phyloP scores from a whole-genome alignment of 2,888 invertebrate genomes.

The Bugulina stolonifera region DNA sequence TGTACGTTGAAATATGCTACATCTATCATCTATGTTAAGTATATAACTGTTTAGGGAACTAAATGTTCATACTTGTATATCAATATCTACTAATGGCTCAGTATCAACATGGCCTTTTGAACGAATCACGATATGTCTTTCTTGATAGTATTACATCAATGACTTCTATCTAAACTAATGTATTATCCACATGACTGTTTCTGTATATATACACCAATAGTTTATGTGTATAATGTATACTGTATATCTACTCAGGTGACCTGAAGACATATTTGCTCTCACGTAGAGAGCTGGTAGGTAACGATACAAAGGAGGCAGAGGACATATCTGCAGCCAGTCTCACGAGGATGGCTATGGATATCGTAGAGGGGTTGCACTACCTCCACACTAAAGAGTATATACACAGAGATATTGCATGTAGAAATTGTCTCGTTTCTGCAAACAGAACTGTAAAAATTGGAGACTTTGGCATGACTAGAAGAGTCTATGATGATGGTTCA shows the following conservation, averaged over 20 bases:
- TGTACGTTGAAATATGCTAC: no score
- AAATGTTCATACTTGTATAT: no score
- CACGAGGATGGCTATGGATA: slow-evolving; percentile 80
- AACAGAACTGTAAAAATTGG: slow-evolving; percentile 68
- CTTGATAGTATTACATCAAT: no score
- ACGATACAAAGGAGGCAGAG: slow-evolving; percentile 56
- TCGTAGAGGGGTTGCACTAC: slow-evolving; percentile 77
- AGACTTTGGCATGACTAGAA: slow-evolving; percentile 87
- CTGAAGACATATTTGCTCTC: slow-evolving; percentile 80
- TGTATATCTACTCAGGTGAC: slow-evolving; percentile 59
- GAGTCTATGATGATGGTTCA: slow-evolving; percentile 80
- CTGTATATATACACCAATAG: not conserved
- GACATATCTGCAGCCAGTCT: slow-evolving; percentile 73
- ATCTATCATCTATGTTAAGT: no score
- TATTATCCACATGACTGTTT: not conserved
- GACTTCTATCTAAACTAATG: no score
- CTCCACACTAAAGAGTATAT: slow-evolving; percentile 78
- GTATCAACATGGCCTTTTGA: no score
- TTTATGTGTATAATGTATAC: not conserved
- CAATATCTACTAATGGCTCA: no score
- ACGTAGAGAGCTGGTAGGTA: slow-evolving; percentile 69
- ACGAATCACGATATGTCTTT: no score
- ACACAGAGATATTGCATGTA: slow-evolving; percentile 75
- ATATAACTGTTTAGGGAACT: no score
- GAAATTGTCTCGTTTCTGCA: slow-evolving; percentile 74